A percentile compares a stretch with the other conserved stretches of the same genome.
phyloP scores from a whole-genome alignment of 2,888 invertebrate species.

The Pristionchus japonicus region DNA sequence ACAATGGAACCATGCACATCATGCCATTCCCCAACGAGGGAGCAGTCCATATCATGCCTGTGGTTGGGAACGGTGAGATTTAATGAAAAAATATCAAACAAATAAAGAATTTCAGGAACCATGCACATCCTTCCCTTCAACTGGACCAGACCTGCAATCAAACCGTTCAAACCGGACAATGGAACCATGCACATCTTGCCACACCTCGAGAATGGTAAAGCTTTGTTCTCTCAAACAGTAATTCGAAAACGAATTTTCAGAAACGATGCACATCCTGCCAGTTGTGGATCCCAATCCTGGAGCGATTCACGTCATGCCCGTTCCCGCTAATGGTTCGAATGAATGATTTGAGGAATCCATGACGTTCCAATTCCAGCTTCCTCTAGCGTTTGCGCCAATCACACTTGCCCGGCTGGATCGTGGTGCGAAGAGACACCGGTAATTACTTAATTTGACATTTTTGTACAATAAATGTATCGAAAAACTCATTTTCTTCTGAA shows the following conservation, averaged over 20 bases:
- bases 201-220: not conserved
- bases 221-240: too few species aligned
- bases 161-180: too few species aligned
- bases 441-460: not conserved
- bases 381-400: not conserved
- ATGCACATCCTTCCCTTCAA: not conserved
- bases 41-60: not conserved
- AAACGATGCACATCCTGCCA: too few species aligned
- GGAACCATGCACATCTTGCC: not conserved
- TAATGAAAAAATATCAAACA: not conserved
- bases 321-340: too few species aligned
- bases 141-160: too few species aligned
- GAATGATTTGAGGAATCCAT: too few species aligned
- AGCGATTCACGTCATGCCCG: too few species aligned
- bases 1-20: not conserved
- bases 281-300: too few species aligned
- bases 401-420: constrained; percentile 5
- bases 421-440: not conserved
- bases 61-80: not conserved
- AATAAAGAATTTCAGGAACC: not conserved
- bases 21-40: not conserved
- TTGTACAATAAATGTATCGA: not conserved
- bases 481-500: not conserved
- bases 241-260: too few species aligned
- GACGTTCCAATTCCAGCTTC: too few species aligned